Percentiles rank a stretch among this genome's conserved stretches.
These are phyloP conservation scores for Papilio aristodemus DNA, from an alignment of 1,140 invertebrate species.

Conservation along the genomic window DNA sequence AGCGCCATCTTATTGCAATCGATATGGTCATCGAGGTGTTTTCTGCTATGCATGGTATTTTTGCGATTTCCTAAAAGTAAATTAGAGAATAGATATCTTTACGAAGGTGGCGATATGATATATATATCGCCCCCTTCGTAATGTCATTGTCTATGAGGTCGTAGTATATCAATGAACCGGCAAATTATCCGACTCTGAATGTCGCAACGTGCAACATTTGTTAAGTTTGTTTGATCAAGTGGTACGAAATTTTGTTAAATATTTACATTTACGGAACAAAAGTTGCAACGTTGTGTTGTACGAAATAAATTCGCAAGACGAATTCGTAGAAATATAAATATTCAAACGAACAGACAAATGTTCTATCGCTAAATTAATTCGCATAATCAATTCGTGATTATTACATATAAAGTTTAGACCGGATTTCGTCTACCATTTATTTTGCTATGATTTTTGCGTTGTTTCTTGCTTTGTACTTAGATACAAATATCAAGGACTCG, in stretches of 20 bases:
- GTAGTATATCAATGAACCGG: background rate
- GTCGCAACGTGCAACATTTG: background rate
- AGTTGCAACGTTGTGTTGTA: conserved; percentile 12
- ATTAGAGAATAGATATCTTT: too few species aligned
- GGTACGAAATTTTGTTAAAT: conserved; percentile 23
- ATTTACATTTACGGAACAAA: conserved; percentile 25
- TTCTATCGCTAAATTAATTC: conserved; percentile 12
- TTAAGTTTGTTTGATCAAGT: conserved; percentile 1
- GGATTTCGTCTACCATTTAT: background rate
- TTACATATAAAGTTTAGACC: background rate
- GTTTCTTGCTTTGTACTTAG: too few species aligned
- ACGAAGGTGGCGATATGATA: too few species aligned
- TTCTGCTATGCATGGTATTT: too few species aligned
- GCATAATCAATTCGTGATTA: conserved; percentile 22
- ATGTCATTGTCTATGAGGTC: too few species aligned
- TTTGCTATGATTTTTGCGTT: background rate
- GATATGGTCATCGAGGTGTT: too few species aligned
- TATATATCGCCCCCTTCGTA: too few species aligned
- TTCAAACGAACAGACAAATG: conserved; percentile 22
- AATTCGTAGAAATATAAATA: conserved; percentile 26
- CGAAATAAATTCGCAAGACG: conserved; percentile 1
- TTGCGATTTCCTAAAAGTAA: too few species aligned
- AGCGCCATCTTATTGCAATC: too few species aligned
- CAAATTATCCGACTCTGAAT: background rate
- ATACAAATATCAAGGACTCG: too few species aligned